These are phyloP conservation scores for Chelonoidis abingdonii DNA, from an alignment of 2,113 vertebrate species.

Conservation along the genomic window DNA sequence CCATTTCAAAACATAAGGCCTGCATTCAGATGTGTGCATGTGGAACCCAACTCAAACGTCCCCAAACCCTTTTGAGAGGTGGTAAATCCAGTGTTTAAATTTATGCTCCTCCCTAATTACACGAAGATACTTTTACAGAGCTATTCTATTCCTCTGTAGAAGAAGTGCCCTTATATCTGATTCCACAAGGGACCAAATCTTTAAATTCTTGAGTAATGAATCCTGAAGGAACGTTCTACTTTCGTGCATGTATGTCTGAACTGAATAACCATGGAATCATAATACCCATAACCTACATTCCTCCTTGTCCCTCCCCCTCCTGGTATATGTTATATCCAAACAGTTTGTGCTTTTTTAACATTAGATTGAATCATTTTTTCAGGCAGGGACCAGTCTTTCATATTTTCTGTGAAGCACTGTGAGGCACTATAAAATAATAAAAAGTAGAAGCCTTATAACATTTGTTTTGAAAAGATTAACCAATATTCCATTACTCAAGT, in stretches of 20 bases:
- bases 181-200: background rate
- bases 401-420: background rate
- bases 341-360: background rate
- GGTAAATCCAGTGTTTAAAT: background rate
- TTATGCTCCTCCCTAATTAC: background rate
- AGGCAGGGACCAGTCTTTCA: background rate
- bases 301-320: accelerated
- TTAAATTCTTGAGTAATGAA: background rate
- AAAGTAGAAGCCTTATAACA: background rate
- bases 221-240: background rate
- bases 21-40: background rate
- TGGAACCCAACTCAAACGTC: background rate
- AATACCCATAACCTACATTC: background rate
- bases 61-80: background rate
- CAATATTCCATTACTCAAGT: background rate
- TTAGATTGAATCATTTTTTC: background rate
- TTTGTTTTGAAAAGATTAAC: background rate
- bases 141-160: too few species aligned
- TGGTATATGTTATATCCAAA: background rate
- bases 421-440: background rate
- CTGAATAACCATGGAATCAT: background rate
- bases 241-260: background rate
- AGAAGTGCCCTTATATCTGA: background rate
- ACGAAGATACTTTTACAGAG: background rate
- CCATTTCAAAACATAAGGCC: background rate